Percentiles rank a stretch among this genome's conserved stretches.
Conservation (phyloP, 2,113 vertebrate species). For the Lagopus muta region DNA sequence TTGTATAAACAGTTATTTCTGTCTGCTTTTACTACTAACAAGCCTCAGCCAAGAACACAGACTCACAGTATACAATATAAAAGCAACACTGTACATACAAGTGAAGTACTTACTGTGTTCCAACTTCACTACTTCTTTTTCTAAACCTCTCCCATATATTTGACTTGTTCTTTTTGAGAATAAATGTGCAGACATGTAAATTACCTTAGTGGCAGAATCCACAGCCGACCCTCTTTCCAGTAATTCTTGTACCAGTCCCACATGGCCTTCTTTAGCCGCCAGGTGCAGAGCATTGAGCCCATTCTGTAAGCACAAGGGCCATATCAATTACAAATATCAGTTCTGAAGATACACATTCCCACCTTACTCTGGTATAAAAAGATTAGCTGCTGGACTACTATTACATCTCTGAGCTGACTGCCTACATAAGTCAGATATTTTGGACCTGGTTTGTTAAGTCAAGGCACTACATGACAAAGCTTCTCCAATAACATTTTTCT, state of each 20-base stretch:
- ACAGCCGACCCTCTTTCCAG: conserved; percentile 91
- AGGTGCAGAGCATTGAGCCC: conserved; percentile 97
- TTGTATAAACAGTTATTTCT: not conserved
- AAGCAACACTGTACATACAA: not conserved
- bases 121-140: fast-evolving
- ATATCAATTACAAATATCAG: not conserved
- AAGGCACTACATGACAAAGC: not conserved
- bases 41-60: not conserved
- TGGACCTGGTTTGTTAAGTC: not conserved
- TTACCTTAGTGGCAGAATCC: conserved; percentile 96
- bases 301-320: conserved; percentile 85
- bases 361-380: not conserved
- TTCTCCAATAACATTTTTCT: not conserved
- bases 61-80: fast-evolving
- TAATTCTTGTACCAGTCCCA: conserved; percentile 96
- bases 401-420: not conserved
- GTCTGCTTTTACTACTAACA: not conserved
- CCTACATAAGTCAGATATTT: conserved; percentile 20
- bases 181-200: not conserved
- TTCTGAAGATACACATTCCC: not conserved
- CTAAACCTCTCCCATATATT: fast-evolving
- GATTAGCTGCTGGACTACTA: not conserved
- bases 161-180: not conserved
- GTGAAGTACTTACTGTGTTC: not conserved
- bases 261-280: conserved; percentile 96